Evolutionary conservation across 2,113 vertebrate species (phyloP).

Genomic region (Rallus limicola): DNA sequence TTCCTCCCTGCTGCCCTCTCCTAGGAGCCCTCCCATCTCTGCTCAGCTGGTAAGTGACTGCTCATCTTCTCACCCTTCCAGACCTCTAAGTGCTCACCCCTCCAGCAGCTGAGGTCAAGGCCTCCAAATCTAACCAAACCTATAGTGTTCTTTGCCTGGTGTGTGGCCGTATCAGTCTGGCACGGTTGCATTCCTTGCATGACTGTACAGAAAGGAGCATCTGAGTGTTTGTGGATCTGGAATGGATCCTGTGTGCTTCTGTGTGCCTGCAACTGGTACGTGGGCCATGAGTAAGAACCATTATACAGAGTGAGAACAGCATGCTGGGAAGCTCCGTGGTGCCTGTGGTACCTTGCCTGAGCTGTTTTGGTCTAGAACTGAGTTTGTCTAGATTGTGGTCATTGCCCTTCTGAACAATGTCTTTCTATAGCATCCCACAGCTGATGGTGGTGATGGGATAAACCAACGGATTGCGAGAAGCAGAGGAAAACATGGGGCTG

Average conservation of each 20-base stretch:
- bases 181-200: neutral
- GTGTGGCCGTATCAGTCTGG: neutral
- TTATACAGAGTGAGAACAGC: neutral
- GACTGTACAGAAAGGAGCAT: neutral
- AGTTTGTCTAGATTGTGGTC: neutral
- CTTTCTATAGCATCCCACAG: neutral
- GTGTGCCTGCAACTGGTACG: neutral
- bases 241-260: neutral
- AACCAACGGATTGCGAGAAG: neutral
- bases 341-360: neutral
- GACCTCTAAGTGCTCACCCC: neutral
- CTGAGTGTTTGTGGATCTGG: neutral
- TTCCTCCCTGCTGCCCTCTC: neutral
- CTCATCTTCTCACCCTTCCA: neutral
- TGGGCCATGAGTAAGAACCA: neutral
- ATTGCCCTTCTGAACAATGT: neutral
- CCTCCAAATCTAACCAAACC: neutral
- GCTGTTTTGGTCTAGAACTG: neutral
- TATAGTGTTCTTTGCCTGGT: neutral
- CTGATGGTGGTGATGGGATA: neutral
- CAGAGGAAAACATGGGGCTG: constrained; percentile 28
- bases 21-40: neutral
- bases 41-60: neutral
- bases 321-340: neutral
- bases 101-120: neutral